A percentile compares a stretch with the other conserved stretches of the same genome.
Evolutionary conservation across 2,797 vertebrate species (phyloP).

Genomic region (Alcedo atthis): DNA sequence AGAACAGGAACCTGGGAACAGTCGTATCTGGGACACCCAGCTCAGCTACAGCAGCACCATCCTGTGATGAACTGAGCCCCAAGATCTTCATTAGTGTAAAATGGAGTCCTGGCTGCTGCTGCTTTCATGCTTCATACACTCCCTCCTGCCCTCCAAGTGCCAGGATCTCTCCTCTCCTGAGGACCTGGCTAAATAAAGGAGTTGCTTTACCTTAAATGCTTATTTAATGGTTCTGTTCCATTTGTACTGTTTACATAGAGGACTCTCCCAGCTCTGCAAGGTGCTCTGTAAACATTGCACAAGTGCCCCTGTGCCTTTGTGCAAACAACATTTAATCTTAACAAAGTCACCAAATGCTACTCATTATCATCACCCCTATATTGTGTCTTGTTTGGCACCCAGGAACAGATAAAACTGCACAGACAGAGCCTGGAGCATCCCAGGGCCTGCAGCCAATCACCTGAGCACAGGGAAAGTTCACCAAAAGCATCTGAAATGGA

Average conservation of each 20-base stretch:
- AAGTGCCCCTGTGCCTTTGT: neutral
- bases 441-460: neutral
- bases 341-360: neutral
- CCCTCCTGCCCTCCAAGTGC: neutral
- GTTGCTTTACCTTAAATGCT: neutral
- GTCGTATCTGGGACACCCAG: neutral
- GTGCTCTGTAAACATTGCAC: neutral
- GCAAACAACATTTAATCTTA: neutral
- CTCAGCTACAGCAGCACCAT: fast-evolving
- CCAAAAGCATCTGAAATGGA: neutral
- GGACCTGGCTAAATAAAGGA: neutral
- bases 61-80: neutral
- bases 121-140: neutral
- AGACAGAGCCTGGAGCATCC: neutral
- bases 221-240: neutral
- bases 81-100: neutral
- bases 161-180: neutral
- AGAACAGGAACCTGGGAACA: neutral
- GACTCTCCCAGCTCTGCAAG: neutral
- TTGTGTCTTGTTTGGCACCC: neutral
- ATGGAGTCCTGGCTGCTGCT: neutral
- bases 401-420: fast-evolving
- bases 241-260: neutral
- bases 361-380: neutral
- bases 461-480: neutral